These are phyloP conservation scores for Eira barbara DNA, from an alignment of 2,113 vertebrate species.

Conservation along the genomic window DNA sequence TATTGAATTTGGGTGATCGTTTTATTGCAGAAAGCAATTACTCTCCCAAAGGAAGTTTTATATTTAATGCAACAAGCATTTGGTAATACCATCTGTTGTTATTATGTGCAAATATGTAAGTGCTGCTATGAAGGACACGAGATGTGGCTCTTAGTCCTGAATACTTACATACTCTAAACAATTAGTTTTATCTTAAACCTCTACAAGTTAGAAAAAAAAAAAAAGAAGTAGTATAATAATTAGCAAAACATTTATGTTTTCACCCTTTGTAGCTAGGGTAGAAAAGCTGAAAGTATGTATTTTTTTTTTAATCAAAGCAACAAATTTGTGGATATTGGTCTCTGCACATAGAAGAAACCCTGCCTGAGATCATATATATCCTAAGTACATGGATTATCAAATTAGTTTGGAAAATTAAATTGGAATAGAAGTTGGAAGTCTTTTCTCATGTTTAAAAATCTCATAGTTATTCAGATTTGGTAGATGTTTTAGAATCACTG, in stretches of 20 bases:
- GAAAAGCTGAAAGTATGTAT: neutral
- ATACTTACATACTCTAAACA: neutral
- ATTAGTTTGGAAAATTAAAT: neutral
- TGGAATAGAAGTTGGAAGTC: neutral
- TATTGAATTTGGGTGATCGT: conserved; percentile 46
- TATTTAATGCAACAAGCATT: conserved; percentile 61
- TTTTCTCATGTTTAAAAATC: neutral
- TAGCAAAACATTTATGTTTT: neutral
- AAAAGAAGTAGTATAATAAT: neutral
- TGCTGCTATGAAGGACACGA: conserved; percentile 38
- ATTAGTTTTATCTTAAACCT: neutral
- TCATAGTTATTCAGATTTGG: neutral
- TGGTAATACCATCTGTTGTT: conserved; percentile 63
- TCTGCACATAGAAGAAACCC: neutral
- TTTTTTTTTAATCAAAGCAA: neutral
- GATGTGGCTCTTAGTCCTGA: neutral
- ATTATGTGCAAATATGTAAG: conserved; percentile 42
- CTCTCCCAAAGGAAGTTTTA: conserved; percentile 57
- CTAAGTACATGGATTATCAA: neutral
- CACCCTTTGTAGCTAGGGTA: neutral
- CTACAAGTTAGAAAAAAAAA: neutral
- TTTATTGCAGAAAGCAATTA: conserved; percentile 55
- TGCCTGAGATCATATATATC: neutral
- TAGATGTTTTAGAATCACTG: neutral
- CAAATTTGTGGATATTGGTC: neutral